phyloP scores from a whole-genome alignment of 2,797 vertebrate genomes.

The Bradypodion pumilum region DNA sequence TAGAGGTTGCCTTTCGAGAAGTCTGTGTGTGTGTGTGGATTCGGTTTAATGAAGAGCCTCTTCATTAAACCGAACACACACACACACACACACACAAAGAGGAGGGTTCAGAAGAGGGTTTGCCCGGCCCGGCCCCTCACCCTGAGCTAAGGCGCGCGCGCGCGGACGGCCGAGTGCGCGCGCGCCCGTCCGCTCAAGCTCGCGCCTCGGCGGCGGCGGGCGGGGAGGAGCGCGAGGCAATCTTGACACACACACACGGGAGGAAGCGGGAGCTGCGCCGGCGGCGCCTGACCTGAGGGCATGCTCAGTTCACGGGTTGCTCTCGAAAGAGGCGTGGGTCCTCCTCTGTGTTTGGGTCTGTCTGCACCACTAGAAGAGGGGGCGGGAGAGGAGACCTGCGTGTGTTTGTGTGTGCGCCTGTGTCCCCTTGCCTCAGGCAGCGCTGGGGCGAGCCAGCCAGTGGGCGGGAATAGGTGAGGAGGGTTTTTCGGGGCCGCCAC shows the following conservation, averaged over 20 bases:
- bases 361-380: too few relatives aligned
- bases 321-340: background rate
- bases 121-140: too few relatives aligned
- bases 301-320: background rate
- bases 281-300: conserved; percentile 3
- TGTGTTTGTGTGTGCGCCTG: background rate
- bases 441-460: background rate
- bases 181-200: background rate
- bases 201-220: background rate
- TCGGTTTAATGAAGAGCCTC: too few relatives aligned
- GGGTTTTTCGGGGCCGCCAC: background rate
- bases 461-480: background rate
- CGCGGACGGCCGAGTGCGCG: background rate
- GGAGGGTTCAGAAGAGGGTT: too few relatives aligned
- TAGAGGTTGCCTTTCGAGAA: too few relatives aligned
- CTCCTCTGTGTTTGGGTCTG: background rate
- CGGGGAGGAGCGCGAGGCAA: background rate
- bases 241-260: conserved; percentile 1
- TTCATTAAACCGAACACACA: too few relatives aligned
- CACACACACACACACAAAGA: too few relatives aligned
- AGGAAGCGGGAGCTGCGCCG: conserved; percentile 43
- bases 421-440: too few relatives aligned
- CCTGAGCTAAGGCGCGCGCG: background rate
- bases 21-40: too few relatives aligned
- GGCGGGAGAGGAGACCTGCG: too few relatives aligned